Evolutionary conservation across 2,888 invertebrate species (phyloP), one percentile per base, ranked within the genome.

Genomic region (Drosophila siamana): DNA sequence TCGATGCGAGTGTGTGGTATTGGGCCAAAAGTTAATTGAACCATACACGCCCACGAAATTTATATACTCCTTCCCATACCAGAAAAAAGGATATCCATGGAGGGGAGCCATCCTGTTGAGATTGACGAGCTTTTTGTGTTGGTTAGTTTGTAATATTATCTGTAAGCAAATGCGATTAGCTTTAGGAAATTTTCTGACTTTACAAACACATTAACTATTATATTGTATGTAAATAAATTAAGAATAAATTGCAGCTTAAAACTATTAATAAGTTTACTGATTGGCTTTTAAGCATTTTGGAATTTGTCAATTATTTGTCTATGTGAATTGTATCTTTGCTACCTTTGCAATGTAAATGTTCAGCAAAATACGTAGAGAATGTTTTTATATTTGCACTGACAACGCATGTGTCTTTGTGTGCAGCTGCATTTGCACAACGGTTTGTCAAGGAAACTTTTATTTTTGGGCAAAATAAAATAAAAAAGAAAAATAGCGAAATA

Each of bases 1-100:
- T 48, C 26, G 26, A 41, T 15, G 55, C 43, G 50, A 48, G 62
- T 55, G 57, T 60, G 55, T 63, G 74, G 71, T 64, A 65, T 70
- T 69, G 65, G 69, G 73, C 66, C 78, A 59, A 72, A 75, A 81
- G 81, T 84, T 81, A 84, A 81, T 81, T 81, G 81, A 81, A 84
- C 85, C 68, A 69, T 66, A 63, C 54, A 81, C 81, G 78, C 78
- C 80, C 75, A 72, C 50, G 52, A 75, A 69, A 78, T 78, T 61
- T 78, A 59, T 78, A 65, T 55, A 41, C 44, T 13, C 11, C 13
- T 16, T 24, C 8, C 33, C 7, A 41, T 36, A 13, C 5, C 4
- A 13, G 19, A n/a, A 24, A 24, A 28, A 24, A 46, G 48, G 16
- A 70, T 30, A 66, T 15, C 36, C 47, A 43, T 16, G 11, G 13